phyloP scores from a whole-genome alignment of 30 jellyfish, hydroid and myxozoan species.

The Cassiopea xamachana region DNA sequence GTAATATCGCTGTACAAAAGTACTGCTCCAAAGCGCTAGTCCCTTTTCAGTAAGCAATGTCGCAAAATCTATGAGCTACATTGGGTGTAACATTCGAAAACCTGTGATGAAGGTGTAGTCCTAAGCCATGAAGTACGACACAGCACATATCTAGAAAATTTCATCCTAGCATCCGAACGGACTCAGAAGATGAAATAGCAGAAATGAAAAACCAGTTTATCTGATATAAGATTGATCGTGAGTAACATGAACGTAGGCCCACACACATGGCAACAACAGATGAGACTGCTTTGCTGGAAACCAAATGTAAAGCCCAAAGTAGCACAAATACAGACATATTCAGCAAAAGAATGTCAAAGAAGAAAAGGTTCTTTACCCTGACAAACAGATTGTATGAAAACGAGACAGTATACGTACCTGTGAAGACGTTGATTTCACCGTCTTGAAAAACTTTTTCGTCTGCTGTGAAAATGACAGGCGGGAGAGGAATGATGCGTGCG shows the following conservation, averaged over 20 bases:
- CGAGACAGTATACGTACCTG: neutral
- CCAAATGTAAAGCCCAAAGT: neutral
- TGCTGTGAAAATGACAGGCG: conserved; percentile 10
- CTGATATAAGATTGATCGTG: neutral
- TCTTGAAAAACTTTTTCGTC: neutral
- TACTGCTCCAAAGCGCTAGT: no score
- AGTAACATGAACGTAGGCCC: neutral
- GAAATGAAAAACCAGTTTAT: no score
- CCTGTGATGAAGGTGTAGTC: no score
- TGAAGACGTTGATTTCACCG: neutral
- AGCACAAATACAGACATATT: neutral
- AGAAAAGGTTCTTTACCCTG: neutral
- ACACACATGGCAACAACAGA: neutral
- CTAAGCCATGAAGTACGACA: no score
- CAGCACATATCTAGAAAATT: no score
- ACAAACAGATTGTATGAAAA: neutral
- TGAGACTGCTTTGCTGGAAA: neutral
- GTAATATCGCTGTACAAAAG: no score
- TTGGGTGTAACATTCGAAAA: no score
- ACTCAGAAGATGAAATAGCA: no score
- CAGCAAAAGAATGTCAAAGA: no score
- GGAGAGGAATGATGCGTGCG: conserved; percentile 26
- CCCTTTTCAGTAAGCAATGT: no score
- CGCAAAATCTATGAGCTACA: no score
- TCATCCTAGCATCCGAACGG: no score